Conservation (phyloP, 2,888 invertebrate genomes). For the Biston stratarius region DNA sequence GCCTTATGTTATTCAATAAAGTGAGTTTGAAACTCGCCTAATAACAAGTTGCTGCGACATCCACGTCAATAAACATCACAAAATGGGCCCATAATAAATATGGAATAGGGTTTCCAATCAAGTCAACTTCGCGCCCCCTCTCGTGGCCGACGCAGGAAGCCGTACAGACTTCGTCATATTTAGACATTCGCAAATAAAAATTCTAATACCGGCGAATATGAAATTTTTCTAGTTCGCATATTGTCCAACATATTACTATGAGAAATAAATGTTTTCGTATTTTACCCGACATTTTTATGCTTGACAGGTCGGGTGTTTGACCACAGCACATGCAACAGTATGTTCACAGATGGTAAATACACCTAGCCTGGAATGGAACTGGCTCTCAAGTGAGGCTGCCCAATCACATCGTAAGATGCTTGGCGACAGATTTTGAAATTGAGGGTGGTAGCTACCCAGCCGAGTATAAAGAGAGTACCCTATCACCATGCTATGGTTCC, state of each 20-base stretch:
- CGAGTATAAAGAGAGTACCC: too few species aligned
- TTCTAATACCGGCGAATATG: constrained; percentile 24
- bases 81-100: constrained; percentile 85
- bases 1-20: constrained; percentile 57
- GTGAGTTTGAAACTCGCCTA: constrained; percentile 56
- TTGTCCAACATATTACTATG: constrained; percentile 8
- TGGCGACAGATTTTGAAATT: too few species aligned
- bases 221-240: constrained; percentile 17
- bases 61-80: constrained; percentile 81
- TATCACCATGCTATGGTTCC: too few species aligned
- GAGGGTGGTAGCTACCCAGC: too few species aligned
- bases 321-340: too few species aligned
- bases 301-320: too few species aligned
- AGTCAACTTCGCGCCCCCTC: constrained; percentile 77
- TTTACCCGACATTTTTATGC: too few species aligned
- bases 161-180: constrained; percentile 53
- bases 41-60: constrained; percentile 64
- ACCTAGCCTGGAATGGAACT: too few species aligned
- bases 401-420: too few species aligned
- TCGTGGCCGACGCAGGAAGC: constrained; percentile 53
- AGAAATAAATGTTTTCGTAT: too few species aligned
- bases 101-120: constrained; percentile 86
- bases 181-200: constrained; percentile 52
- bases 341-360: too few species aligned
- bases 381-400: too few species aligned